Base-by-base conservation (phyloP, 2,888 invertebrate species). In the Patella depressa region DNA sequence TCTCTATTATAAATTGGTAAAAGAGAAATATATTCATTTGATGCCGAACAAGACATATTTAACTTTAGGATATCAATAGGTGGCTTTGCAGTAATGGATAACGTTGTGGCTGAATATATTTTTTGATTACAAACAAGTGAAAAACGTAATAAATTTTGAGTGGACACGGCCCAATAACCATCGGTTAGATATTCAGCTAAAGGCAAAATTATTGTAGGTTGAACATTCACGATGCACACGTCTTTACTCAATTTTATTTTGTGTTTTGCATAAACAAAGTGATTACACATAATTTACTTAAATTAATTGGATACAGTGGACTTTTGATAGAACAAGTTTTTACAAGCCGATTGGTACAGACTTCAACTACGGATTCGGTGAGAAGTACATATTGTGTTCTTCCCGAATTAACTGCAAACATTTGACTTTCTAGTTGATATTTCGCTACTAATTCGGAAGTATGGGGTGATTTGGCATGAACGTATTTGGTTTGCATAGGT, bases 41-140 rank as follows among this genome's bases (percentile, higher is more conserved):
- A 59, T n/a, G 59, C 59, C 7, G 59, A 59, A 59, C 59, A 59
- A n/a, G 59, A n/a, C 59, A 59, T 59, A 19, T 59, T 59, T 59
- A 59, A 59, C 15, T 59, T 59, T 1, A 59, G 5, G 17, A n/a
- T 17, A 17, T 59, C 59, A 19, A 59, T 17, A 15, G 59, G 59
- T 15, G 59, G 59, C 7, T 59, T 17, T n/a, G 59, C 59, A 17
- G 59, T 59, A 59, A 59, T 59, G 17, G 17, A 19, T 2, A 59
- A 59, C 5, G 17, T 15, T 17, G 17, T 2, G 3, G 17, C n/a
- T 17, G 9, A n/a, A 12, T n/a, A 12, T 59, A n/a, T 59, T 3
- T 59, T 12, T 2, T 59, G 17, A 59, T 59, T 1, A 15, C 57
- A 57, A 57, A n/a, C 57, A 14, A 15, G 19, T 7, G 59, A 59